Conservation (phyloP, 1,140 invertebrate species). For the Polypedilum pembai region DNA sequence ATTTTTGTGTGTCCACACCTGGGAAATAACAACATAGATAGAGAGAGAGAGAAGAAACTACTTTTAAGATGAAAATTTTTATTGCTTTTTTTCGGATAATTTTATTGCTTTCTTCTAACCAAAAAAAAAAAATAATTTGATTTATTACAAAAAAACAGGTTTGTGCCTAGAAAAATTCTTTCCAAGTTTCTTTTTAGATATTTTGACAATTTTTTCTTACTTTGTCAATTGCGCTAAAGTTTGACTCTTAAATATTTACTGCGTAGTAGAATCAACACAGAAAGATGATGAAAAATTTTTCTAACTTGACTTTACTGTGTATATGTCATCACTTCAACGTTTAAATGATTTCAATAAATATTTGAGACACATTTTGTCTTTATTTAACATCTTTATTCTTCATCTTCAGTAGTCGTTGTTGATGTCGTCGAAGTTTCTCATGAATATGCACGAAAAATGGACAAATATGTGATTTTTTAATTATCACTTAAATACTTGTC, state of each 20-base stretch:
- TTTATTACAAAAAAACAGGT: constrained; percentile 23
- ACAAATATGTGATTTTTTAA: neutral
- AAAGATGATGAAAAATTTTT: neutral
- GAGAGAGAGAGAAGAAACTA: too few relatives aligned
- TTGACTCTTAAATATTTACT: constrained; percentile 19
- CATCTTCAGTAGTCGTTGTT: neutral
- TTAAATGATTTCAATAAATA: constrained; percentile 27
- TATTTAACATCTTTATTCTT: constrained; percentile 26
- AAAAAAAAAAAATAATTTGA: constrained; percentile 2
- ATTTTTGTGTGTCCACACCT: too few relatives aligned
- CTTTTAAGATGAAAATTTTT: constrained; percentile 3
- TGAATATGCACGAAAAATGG: neutral
- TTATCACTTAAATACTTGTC: neutral
- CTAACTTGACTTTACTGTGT: too few relatives aligned
- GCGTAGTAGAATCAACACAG: constrained; percentile 22
- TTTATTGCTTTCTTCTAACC: constrained; percentile 27
- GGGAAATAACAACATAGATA: too few relatives aligned
- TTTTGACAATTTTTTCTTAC: constrained; percentile 21
- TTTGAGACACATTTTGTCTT: constrained; percentile 9
- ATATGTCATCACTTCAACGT: constrained; percentile 21
- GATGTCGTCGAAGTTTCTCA: neutral
- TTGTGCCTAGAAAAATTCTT: neutral
- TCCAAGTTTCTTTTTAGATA: neutral
- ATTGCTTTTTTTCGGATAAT: constrained; percentile 25
- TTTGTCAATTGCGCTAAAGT: neutral